Conservation (phyloP, 2,888 invertebrate genomes). For the Tachina grossa region DNA sequence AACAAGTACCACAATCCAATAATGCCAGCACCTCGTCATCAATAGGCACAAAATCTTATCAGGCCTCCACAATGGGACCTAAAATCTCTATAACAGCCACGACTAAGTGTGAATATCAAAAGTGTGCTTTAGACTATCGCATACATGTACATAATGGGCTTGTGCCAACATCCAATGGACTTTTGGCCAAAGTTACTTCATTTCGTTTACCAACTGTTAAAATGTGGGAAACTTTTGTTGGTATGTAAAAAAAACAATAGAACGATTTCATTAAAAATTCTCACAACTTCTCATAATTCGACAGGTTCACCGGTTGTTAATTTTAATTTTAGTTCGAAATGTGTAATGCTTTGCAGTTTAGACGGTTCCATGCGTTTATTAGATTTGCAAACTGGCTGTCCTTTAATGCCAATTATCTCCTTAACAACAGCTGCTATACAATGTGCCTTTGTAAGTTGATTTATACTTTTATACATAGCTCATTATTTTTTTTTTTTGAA, state of each 20-base stretch:
- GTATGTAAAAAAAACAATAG: constrained; percentile 78
- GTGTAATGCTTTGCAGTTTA: constrained; percentile 81
- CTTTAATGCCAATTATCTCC: constrained; percentile 80
- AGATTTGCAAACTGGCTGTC: constrained; percentile 78
- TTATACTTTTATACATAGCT: background rate
- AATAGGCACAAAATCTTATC: constrained; percentile 69
- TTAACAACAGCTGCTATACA: constrained; percentile 79
- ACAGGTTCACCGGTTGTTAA: constrained; percentile 81
- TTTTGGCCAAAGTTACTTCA: constrained; percentile 85
- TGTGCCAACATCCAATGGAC: constrained; percentile 85
- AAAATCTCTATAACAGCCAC: constrained; percentile 76
- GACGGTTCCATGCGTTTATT: constrained; percentile 81
- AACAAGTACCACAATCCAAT: constrained; percentile 67
- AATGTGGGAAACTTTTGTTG: constrained; percentile 88
- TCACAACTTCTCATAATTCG: constrained; percentile 11
- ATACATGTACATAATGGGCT: constrained; percentile 83
- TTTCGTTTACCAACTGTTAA: constrained; percentile 85
- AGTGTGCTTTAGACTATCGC: constrained; percentile 83
- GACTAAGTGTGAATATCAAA: constrained; percentile 79
- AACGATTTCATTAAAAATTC: background rate
- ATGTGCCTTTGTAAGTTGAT: constrained; percentile 80
- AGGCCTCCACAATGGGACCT: constrained; percentile 74
- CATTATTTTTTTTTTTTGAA: no score
- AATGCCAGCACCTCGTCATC: constrained; percentile 51
- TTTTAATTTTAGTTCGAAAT: constrained; percentile 81